These are phyloP conservation scores for Cassiopea andromeda DNA, from an alignment of 30 jellyfish, hydroid and myxozoan genomes.

Conservation along the genomic window DNA sequence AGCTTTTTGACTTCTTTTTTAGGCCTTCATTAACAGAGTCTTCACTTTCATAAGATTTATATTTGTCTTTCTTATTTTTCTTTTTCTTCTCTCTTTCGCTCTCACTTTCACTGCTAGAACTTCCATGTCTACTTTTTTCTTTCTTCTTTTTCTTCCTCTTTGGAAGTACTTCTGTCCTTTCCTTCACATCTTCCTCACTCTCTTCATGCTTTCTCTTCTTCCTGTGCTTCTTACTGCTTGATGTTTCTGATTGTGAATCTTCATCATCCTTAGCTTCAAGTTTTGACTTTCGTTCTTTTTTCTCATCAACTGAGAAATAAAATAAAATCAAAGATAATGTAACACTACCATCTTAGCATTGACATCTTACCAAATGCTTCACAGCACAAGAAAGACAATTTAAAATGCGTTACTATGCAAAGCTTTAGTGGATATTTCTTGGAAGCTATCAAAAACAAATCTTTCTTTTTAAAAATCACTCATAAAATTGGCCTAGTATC, in stretches of 20 bases:
- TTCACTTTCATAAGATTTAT: constrained; percentile 51
- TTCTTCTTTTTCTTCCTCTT: constrained; percentile 62
- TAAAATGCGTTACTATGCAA: too few species aligned
- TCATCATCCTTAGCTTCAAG: constrained; percentile 44
- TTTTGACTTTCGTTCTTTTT: constrained; percentile 38
- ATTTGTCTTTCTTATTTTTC: constrained; percentile 69
- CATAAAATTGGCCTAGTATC: too few species aligned
- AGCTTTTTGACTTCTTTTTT: constrained; percentile 39
- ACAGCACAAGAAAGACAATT: background rate
- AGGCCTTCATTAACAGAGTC: constrained; percentile 36
- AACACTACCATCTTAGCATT: too few species aligned
- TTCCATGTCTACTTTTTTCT: constrained; percentile 49
- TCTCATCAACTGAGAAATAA: constrained; percentile 48
- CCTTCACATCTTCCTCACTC: constrained; percentile 55
- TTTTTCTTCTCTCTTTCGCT: constrained; percentile 81
- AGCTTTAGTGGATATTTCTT: too few species aligned
- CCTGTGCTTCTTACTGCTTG: constrained; percentile 47
- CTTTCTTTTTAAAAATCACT: too few species aligned
- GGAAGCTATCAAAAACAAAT: too few species aligned
- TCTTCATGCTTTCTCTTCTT: constrained; percentile 75
- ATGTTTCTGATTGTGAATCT: constrained; percentile 26
- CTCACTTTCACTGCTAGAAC: constrained; percentile 64
- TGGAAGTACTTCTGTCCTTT: constrained; percentile 58
- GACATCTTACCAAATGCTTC: background rate
- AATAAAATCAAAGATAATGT: background rate